Percentiles rank a stretch among this genome's conserved stretches.
These are phyloP conservation scores for Danionella cerebrum DNA, from an alignment of 2,113 vertebrate genomes.

Conservation along the genomic window DNA sequence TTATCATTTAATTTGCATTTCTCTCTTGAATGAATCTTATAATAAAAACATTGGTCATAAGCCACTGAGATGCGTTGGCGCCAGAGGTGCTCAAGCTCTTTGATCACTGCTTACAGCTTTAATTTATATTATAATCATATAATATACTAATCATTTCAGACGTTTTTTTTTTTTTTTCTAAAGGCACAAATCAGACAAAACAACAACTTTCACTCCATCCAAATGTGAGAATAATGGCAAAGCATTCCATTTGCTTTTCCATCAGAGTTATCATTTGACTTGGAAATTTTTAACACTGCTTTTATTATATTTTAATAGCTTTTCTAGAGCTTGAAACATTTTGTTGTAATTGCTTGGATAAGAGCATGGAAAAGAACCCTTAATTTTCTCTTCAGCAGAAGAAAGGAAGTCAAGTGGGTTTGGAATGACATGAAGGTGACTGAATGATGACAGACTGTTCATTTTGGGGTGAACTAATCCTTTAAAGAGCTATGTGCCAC, in stretches of 20 bases:
- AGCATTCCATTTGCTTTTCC: neutral
- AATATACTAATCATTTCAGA: neutral
- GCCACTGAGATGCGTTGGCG: too few species aligned
- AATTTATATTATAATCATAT: neutral
- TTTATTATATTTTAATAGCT: neutral
- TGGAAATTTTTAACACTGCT: neutral
- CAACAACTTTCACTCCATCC: neutral
- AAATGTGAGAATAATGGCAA: neutral
- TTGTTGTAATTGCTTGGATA: neutral
- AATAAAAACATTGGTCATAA: too few species aligned
- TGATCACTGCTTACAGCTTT: neutral
- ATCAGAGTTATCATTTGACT: neutral
- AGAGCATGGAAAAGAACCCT: neutral
- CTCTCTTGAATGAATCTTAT: too few species aligned
- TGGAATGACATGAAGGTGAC: neutral
- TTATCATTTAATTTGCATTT: too few species aligned
- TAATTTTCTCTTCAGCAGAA: neutral
- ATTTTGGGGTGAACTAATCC: neutral
- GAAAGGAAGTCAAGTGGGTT: neutral
- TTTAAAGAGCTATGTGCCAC: neutral
- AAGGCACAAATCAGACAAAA: neutral
- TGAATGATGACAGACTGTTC: slow-evolving; percentile 3
- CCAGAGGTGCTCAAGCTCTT: too few species aligned
- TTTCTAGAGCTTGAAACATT: neutral
- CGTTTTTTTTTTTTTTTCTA: neutral